These are phyloP conservation scores for Cantharis flavilabris DNA, from an alignment of 2,888 invertebrate genomes.

Conservation along the genomic window DNA sequence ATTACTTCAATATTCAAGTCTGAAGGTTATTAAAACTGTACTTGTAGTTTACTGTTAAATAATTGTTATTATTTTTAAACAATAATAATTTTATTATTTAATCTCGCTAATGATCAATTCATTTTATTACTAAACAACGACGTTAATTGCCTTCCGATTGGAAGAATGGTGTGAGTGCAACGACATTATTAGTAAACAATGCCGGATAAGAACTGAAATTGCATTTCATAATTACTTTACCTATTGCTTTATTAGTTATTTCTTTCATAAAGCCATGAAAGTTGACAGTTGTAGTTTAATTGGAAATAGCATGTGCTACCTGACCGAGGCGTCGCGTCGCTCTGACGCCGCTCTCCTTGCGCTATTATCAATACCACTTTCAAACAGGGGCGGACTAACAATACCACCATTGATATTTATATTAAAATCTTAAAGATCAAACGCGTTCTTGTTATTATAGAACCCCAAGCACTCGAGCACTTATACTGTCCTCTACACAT, in stretches of 20 bases:
- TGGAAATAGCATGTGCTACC: conserved; percentile 8
- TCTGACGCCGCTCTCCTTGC: neutral
- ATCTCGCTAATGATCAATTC: neutral
- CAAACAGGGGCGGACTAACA: neutral
- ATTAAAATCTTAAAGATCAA: no score
- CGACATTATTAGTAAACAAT: conserved; percentile 2
- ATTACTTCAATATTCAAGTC: neutral
- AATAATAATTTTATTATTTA: neutral
- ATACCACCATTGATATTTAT: no score
- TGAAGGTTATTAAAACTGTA: neutral
- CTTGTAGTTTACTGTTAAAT: neutral
- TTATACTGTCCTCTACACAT: no score
- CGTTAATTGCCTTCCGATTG: neutral
- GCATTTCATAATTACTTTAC: conserved; percentile 7
- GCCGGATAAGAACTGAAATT: neutral
- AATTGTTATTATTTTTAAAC: neutral
- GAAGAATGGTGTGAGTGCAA: conserved; percentile 2
- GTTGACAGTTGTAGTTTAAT: conserved; percentile 13
- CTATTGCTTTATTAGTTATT: conserved; percentile 8
- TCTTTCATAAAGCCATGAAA: conserved; percentile 9
- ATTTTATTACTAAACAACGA: neutral
- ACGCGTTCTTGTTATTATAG: no score
- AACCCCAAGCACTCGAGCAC: no score
- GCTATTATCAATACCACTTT: neutral
- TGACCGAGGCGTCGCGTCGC: conserved; percentile 4